phyloP scores from a whole-genome alignment of 2,113 vertebrate species.

The zebrafish (Danio rerio) region GRCz12tu NC_133193.1:22159001-22159500 shows the following conservation, averaged over 20 bases:
- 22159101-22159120: slow-evolving; percentile 21
- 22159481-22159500: too few species aligned
- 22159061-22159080: slow-evolving; percentile 37
- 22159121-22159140: neutral
- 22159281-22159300: too few species aligned
- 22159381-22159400: too few species aligned
- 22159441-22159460: too few species aligned
- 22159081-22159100: slow-evolving; percentile 30
- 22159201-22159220: neutral
- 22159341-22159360: too few species aligned
- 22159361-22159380: too few species aligned
- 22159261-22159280: neutral
- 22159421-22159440: too few species aligned
- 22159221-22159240: neutral
- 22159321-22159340: too few species aligned
- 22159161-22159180: neutral
- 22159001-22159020: slow-evolving; percentile 12
- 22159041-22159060: slow-evolving; percentile 35
- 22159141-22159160: neutral
- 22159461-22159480: too few species aligned
- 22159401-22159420: too few species aligned
- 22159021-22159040: slow-evolving; percentile 30
- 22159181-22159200: neutral
- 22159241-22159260: neutral
- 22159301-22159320: too few species aligned